Evolutionary conservation across 2,113 vertebrate genomes (phyloP), one percentile per base, ranked within the genome.

Genomic region (Hyla sarda): DNA sequence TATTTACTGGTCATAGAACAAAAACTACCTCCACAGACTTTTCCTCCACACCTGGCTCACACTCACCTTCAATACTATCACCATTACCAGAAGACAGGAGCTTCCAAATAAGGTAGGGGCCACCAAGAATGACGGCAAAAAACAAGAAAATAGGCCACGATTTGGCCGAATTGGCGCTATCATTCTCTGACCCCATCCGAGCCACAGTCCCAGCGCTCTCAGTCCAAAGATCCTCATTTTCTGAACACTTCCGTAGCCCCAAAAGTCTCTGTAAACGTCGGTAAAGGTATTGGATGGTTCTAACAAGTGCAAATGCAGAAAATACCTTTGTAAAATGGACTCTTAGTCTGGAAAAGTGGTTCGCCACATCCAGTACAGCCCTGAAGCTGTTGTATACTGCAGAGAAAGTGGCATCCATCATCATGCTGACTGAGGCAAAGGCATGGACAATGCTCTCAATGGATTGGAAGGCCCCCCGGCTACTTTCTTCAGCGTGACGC

Each of bases 91-190:
- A 93, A 72, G 97, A 97, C 2, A 99, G 93, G 75, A 99, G 95
- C 87, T 97, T 99, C 98, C 98, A 99, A 87, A 99, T 99, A 74
- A 99, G 96, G 88, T 99, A 99, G 9, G 98, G 98, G 65, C 98
- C 98, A 5, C 98, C 98, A 73, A 99, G 87, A 48, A 99, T 93
- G 5, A 99, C 98, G n/a, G 98, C 96, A 82, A 99, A 96, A 88
- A 99, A 99, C 82, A 99, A 87, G 88, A 99, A 94, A 90, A 99
- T 99, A 7, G 98, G 98, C 98, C 98, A 99, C 23, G 98, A 99
- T 90, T 99, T 99, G 8, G 97, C 95, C 2, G 95, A 94, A 87
- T 90, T 93, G 30, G 90, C 88, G 0, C 77, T 82, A 41, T 92
- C 94, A 79, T 96, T 95, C 5, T 96, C 95, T 0, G 90, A 45